A percentile compares a stretch with the other conserved stretches of the same genome.
Conservation (phyloP, 1,140 invertebrate species). For the Philotrypesis tridentata region DNA sequence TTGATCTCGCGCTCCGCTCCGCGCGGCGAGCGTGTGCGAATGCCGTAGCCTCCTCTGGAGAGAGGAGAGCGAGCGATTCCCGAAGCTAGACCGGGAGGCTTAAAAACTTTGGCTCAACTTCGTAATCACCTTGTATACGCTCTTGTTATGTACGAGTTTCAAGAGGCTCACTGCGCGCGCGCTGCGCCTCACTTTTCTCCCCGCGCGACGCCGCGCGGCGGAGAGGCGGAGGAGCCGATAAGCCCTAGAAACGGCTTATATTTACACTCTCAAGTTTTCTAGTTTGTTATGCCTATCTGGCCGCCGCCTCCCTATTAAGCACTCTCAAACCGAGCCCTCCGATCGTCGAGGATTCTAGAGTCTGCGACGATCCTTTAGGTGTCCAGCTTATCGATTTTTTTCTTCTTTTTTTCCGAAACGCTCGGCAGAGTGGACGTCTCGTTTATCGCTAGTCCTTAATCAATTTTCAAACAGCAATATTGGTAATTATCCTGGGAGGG, state of each 20-base stretch:
- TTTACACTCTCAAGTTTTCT: slow-evolving; percentile 44
- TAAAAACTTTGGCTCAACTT: slow-evolving; percentile 46
- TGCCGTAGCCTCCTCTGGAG: background rate
- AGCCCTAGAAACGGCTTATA: slow-evolving; percentile 42
- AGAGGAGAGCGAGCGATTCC: slow-evolving; percentile 16
- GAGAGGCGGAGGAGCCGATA: slow-evolving; percentile 37
- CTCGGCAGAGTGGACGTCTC: too few species aligned
- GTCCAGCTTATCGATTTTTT: too few species aligned
- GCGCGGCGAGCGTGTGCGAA: background rate
- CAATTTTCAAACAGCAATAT: too few species aligned
- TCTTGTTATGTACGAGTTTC: slow-evolving; percentile 39
- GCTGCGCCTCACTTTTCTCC: too few species aligned
- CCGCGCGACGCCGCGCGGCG: too few species aligned
- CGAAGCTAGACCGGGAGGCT: slow-evolving; percentile 10
- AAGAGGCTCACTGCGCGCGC: slow-evolving; percentile 18
- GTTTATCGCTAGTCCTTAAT: too few species aligned
- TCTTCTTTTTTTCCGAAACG: too few species aligned
- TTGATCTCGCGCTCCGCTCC: too few species aligned
- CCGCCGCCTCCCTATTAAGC: background rate
- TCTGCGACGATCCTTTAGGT: background rate
- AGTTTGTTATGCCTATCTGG: slow-evolving; percentile 35
- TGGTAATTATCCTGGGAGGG: too few species aligned
- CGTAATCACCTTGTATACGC: slow-evolving; percentile 44
- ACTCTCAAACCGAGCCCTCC: background rate
- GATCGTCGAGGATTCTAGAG: too few species aligned